Evolutionary conservation across 1,140 invertebrate genomes (phyloP).

Genomic region (Dreissena rostriformis): DNA sequence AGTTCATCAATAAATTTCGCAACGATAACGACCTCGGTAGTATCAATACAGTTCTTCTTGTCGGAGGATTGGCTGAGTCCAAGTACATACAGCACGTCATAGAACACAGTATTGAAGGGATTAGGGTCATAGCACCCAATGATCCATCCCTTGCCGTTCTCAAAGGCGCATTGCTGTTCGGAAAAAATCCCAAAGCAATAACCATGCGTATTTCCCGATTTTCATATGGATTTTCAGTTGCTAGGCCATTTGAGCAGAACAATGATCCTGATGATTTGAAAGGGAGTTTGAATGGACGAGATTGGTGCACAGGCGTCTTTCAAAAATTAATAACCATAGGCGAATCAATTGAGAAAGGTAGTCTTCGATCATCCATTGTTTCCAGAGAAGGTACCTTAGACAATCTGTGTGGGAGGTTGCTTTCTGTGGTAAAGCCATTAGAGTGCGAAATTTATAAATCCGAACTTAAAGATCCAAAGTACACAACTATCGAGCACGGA

Average conservation of each 20-base stretch:
- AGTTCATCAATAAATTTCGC: constrained; percentile 8
- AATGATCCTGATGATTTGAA: not conserved
- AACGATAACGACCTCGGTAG: not conserved
- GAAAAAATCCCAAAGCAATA: constrained; percentile 19
- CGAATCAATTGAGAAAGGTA: not conserved
- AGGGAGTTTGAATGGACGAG: not conserved
- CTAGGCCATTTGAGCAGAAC: not conserved
- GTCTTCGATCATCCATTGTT: not conserved
- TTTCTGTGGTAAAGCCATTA: not conserved
- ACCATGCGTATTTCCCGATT: not conserved
- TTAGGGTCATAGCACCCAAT: not conserved
- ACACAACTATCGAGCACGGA: not conserved
- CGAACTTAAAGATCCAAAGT: not conserved
- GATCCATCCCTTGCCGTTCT: constrained; percentile 14
- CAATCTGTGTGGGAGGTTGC: not conserved
- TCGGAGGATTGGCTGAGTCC: constrained; percentile 26
- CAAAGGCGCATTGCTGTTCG: constrained; percentile 22
- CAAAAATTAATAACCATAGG: not conserved
- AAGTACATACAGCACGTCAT: not conserved
- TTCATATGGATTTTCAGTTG: not conserved
- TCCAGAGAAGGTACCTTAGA: not conserved
- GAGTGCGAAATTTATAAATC: not conserved
- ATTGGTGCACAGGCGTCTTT: not conserved
- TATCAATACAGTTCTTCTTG: constrained; percentile 4
- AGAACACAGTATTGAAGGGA: not conserved